A percentile compares a stretch with the other conserved stretches of the same genome.
phyloP scores from a whole-genome alignment of 2,113 vertebrate genomes.

The Paraplagusia blochii region DNA sequence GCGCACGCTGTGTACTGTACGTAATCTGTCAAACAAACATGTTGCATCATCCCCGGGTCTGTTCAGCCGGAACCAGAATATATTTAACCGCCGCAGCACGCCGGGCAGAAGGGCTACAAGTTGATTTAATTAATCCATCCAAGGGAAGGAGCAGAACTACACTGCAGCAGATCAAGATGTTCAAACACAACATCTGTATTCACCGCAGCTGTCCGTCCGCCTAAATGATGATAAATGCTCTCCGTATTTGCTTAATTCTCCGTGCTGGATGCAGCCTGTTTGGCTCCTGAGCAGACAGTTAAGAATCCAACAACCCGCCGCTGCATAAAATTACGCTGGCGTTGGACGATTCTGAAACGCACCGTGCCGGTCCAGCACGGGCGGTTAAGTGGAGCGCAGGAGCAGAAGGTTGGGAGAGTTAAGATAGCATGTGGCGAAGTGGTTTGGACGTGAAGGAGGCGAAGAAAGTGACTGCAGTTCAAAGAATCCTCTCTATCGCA shows the following conservation, averaged over 20 bases:
- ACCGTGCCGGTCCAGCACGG: neutral
- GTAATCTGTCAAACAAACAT: slow-evolving; percentile 39
- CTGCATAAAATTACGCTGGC: neutral
- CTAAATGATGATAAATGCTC: slow-evolving; percentile 42
- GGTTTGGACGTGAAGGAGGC: no score
- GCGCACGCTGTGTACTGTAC: slow-evolving; percentile 37
- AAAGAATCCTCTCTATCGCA: no score
- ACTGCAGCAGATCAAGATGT: slow-evolving; percentile 27
- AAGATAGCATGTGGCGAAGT: no score
- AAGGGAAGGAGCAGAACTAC: slow-evolving; percentile 9
- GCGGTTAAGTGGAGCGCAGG: neutral
- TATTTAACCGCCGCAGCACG: slow-evolving; percentile 12
- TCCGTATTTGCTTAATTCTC: slow-evolving; percentile 17
- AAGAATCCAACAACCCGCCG: neutral
- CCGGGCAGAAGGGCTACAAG: slow-evolving; percentile 2
- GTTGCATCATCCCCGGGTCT: slow-evolving; percentile 37
- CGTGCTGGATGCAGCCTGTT: slow-evolving; percentile 5
- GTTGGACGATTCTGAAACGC: neutral
- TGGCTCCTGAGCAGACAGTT: slow-evolving; percentile 9
- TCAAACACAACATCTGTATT: slow-evolving; percentile 42
- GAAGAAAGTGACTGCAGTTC: no score
- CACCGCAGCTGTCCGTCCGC: slow-evolving; percentile 16
- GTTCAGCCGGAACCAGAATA: slow-evolving; percentile 18
- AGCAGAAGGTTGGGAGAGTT: no score
- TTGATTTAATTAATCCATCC: slow-evolving; percentile 43